A percentile compares a stretch with the other conserved stretches of the same genome.
phyloP scores from a whole-genome alignment of 2,888 invertebrate species.

The Theodoxus fluviatilis region DNA sequence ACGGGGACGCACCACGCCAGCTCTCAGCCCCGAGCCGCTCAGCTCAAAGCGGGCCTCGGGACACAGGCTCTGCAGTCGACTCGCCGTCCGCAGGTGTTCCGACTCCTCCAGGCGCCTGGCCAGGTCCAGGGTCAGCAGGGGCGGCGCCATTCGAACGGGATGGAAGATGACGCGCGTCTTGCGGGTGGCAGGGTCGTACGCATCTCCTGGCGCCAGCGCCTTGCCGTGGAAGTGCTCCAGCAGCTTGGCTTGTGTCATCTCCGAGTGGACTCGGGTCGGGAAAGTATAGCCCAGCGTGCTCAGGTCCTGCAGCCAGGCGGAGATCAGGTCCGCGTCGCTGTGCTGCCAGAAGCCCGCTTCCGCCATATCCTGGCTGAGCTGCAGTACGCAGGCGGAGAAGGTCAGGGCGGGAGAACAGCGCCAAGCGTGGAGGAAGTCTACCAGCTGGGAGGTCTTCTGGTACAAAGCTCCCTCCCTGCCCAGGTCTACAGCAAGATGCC shows the following conservation, averaged over 20 bases:
- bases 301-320: conserved; percentile 36
- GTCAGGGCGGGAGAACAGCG: neutral
- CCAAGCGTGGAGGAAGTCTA: conserved; percentile 6
- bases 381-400: conserved; percentile 9
- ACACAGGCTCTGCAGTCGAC: too few relatives aligned
- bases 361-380: neutral
- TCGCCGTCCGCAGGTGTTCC: too few relatives aligned
- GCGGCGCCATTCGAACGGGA: neutral
- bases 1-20: too few relatives aligned
- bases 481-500: neutral
- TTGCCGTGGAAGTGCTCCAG: too few relatives aligned
- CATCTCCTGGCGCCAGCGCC: neutral
- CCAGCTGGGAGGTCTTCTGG: neutral
- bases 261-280: conserved; percentile 36
- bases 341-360: conserved; percentile 38
- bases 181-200: neutral
- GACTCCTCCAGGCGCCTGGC: too few relatives aligned
- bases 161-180: neutral
- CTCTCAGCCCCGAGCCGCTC: too few relatives aligned
- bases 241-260: too few relatives aligned
- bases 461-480: neutral
- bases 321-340: conserved; percentile 34
- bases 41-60: too few relatives aligned
- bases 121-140: too few relatives aligned
- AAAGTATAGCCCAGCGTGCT: conserved; percentile 28